Evolutionary conservation across 1,140 invertebrate species (phyloP), one percentile per base, ranked within the genome.

Genomic region (Trypoxylus dichotomus): DNA sequence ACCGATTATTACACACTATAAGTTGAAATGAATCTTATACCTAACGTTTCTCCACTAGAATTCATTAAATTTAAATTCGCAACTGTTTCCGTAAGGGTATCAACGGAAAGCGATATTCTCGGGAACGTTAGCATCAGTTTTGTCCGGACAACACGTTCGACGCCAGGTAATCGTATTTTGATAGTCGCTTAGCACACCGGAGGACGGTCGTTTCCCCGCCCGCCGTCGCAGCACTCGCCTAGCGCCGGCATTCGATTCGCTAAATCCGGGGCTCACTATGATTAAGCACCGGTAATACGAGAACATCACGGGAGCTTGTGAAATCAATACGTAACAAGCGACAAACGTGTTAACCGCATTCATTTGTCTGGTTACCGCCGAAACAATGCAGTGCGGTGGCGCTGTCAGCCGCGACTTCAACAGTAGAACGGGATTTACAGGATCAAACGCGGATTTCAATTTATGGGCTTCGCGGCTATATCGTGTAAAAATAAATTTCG

Each of bases 281-380:
- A 82, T 82, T 82, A 82, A 82, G 78, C 78, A 78, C 42, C 82
- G 79, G 83, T 84, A 84, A 84, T 83, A 81, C 81, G 82, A 82
- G 83, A 82, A 84, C 81, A 84, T 81, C 81, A 80, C 81, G 79
- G 80, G 77, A 80, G 80, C 80, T 78, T 80, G 79, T 82, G 83
- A 84, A 84, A 84, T 84, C 83, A 83, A 84, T 84, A 84, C 82
- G 79, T 83, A 82, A 84, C 83, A 81, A 83, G 80, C 82, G 82
- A 82, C 83, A 82, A 83, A 85, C 82, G 83, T 85, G 83, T 84
- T 84, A 84, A 85, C 83, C 83, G 79, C 84, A 83, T 84, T 85
- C 83, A 84, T 85, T 84, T 85, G 83, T 83, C 83, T 82, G 84
- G 79, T 81, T 80, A 84, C 84, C 84, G 82, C 84, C 80, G 80